Base-by-base conservation (phyloP, 2,113 vertebrate genomes). In the Marcusenius ussheri region DNA sequence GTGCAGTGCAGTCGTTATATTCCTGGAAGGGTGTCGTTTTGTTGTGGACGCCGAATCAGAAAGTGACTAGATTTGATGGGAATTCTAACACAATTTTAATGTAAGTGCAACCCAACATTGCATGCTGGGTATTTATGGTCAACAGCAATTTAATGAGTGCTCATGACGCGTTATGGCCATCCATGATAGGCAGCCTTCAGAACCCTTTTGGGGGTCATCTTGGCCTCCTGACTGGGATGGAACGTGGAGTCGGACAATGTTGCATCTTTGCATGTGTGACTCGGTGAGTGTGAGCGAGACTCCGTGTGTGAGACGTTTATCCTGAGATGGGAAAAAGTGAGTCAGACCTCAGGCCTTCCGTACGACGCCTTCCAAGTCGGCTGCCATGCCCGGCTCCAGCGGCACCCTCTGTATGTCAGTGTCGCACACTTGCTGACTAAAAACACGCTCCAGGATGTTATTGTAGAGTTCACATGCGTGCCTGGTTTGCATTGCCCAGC, bases 381-480 rank as follows among this genome's bases (percentile, higher is more conserved):
- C 91, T 83, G 66, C 66, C 90, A 70, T 87, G 90, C 91, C 87
- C 91, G 92, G 92, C 92, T 88, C 89, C 92, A 93, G 56, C 58
- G 91, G 90, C 91, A 90, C 90, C 87, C 85, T 89, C 83, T 91
- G 89, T 89, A 91, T 85, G 90, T 90, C 91, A 86, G 27, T 17
- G 50, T 5, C 56, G 90, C 89, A 90, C 87, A 91, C 91, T 92
- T 90, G 77, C 90, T 49, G 74, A 92, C 93, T 94, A 93, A 94
- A 94, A 94, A 94, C 92, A 92, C 88, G 84, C 50, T 93, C 45
- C 95, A 93, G 95, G 93, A 95, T 95, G 93, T 94, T 95, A 92
- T 94, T 95, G 62, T 88, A 93, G 92, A 56, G 89, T 91, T 93
- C 88, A 88, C 91, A 93, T 92, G 92, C 91, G 91, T 93, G 93